These are phyloP conservation scores for Panopea generosa DNA, from an alignment of 2,888 invertebrate genomes.

Conservation along the genomic window DNA sequence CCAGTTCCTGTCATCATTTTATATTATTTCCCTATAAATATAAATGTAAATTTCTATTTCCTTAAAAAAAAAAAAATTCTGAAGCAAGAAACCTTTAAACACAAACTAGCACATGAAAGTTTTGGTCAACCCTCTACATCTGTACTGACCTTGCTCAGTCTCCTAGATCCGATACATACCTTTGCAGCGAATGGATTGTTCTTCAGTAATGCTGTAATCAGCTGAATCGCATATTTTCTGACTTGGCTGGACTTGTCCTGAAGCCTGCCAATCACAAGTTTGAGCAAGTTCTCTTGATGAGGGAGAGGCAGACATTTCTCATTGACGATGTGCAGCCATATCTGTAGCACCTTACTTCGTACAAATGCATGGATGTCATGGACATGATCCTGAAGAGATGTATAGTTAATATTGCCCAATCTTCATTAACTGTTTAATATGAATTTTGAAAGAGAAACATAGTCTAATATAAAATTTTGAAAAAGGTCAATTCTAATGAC, in stretches of 20 bases:
- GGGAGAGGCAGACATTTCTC: constrained; percentile 91
- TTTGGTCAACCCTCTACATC: too few species aligned
- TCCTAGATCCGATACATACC: too few species aligned
- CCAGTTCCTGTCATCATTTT: too few species aligned
- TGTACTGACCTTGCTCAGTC: too few species aligned
- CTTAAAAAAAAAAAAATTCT: too few species aligned
- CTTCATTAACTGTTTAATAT: neutral
- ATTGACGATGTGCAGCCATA: constrained; percentile 92
- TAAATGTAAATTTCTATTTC: too few species aligned
- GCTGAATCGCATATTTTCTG: constrained; percentile 93
- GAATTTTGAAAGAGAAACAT: neutral
- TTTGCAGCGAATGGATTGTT: constrained; percentile 90
- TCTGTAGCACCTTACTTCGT: constrained; percentile 92
- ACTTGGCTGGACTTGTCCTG: constrained; percentile 94
- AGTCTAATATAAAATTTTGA: neutral
- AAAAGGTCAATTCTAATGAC: too few species aligned
- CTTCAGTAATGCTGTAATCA: constrained; percentile 92
- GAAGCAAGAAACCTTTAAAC: too few species aligned
- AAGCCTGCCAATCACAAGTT: constrained; percentile 89
- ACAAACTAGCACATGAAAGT: too few species aligned
- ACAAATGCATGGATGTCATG: constrained; percentile 94
- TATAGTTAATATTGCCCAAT: too few species aligned
- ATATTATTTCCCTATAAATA: too few species aligned
- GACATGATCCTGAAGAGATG: constrained; percentile 89
- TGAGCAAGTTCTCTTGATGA: constrained; percentile 89